Base-by-base conservation (phyloP, 1,140 invertebrate genomes). In the Glossosoma conforme region DNA sequence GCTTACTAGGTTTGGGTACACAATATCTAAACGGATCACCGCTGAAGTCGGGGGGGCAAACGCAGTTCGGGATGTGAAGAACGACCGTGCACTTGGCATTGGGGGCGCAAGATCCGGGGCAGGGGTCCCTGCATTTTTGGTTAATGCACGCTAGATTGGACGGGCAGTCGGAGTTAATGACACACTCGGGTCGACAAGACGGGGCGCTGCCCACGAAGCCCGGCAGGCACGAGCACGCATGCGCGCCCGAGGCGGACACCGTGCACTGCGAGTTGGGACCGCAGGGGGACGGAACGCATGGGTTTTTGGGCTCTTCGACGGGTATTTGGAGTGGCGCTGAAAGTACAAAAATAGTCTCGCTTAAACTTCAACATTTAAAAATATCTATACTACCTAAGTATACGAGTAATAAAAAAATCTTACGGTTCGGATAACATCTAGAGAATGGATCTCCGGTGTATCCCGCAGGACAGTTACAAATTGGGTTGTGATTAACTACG, bases 401-500 rank as follows among this genome's bases (percentile, higher is more conserved):
- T 40, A 20, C 18, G 13, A 20, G 8, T 40, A 19, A 2, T 47
- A 18, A 50, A 47, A 24, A 32, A 52, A 49, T 11, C 56, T 66
- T 67, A 70, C 67, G 59, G 51, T 62, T 65, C 44, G 58, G 60
- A 62, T 73, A 76, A 62, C 85, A 89, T 65, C 82, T 75, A 2
- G 78, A 65, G 58, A 87, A 87, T 13, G 85, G 84, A 79, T 89
- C 85, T 43, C 87, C 87, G 40, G 80, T 85, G 47, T 78, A 78
- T 13, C 71, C 74, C 11, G 70, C 44, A 21, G 77, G 76, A 67
- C 87, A 90, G 47, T 75, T 81, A 67, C 86, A 90, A 37, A 87
- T 81, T 1, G 87, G 86, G 69, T 82, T 86, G 60, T 91, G 87
- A 65, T 84, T 85, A 10, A 85, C 77, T 24, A 87, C 81, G 67